These are phyloP conservation scores for Callospermophilus lateralis DNA, from an alignment of 2,113 vertebrate genomes.

Conservation along the genomic window DNA sequence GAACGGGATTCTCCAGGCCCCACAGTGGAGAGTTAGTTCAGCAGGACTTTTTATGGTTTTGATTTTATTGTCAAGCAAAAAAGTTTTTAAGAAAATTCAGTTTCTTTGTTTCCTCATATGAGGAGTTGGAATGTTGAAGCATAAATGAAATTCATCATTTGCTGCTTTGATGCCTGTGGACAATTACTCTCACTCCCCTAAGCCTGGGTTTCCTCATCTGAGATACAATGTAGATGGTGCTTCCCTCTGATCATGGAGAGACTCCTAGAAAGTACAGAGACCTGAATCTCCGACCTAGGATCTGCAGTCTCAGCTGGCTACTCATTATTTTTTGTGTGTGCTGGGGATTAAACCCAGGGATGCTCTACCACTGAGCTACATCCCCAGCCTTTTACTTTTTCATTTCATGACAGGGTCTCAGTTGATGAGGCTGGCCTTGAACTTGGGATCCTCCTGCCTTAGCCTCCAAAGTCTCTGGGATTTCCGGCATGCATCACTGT, in stretches of 20 bases:
- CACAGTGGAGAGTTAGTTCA: neutral
- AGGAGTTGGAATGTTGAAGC: neutral
- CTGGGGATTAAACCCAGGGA: too few species aligned
- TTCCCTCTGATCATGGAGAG: neutral
- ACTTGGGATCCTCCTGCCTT: too few species aligned
- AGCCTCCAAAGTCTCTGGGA: too few species aligned
- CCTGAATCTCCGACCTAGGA: neutral
- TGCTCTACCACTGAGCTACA: too few species aligned
- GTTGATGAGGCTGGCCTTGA: too few species aligned
- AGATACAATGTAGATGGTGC: fast-evolving
- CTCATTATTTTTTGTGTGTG: too few species aligned
- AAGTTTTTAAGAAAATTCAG: neutral
- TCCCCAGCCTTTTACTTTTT: too few species aligned
- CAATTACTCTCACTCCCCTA: neutral
- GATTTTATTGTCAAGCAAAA: neutral
- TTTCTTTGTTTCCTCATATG: neutral
- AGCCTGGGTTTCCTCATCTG: neutral
- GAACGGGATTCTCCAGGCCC: too few species aligned
- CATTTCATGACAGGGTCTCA: too few species aligned
- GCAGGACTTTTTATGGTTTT: neutral
- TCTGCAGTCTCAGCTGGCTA: neutral
- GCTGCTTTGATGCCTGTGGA: neutral
- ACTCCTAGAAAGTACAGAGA: neutral
- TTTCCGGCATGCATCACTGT: too few species aligned
- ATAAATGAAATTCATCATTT: neutral